Evolutionary conservation across 1,140 invertebrate species (phyloP).

Genomic region (Brevipalpus yothersi): DNA sequence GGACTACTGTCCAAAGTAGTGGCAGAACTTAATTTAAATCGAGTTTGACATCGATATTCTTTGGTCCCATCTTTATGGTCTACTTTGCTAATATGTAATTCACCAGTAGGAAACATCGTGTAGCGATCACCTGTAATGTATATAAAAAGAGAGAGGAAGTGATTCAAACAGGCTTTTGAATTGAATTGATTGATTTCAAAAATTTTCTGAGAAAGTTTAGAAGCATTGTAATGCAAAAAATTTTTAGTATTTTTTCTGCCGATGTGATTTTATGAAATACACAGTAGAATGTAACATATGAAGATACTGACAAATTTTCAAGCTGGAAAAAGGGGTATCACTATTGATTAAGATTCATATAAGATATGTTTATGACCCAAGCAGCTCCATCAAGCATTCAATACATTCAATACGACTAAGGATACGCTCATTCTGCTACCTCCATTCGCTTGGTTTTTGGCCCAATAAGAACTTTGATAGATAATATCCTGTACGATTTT

Average conservation of each 20-base stretch:
- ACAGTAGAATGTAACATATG: neutral
- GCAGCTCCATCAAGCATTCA: no score
- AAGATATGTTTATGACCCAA: no score
- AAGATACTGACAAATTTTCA: no score
- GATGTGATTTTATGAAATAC: neutral
- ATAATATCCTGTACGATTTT: no score
- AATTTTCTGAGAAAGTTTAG: neutral
- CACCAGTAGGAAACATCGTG: constrained; percentile 53
- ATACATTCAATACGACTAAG: no score
- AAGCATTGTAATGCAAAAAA: neutral
- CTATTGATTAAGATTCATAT: no score
- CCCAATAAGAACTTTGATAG: no score
- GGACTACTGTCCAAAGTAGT: constrained; percentile 39
- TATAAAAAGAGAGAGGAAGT: neutral
- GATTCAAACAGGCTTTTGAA: neutral
- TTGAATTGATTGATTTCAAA: neutral
- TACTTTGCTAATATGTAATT: constrained; percentile 49
- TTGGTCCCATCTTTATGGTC: constrained; percentile 50
- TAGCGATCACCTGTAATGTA: constrained; percentile 23
- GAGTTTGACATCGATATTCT: constrained; percentile 54
- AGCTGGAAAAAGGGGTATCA: no score
- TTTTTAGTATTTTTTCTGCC: neutral
- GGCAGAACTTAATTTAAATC: constrained; percentile 49
- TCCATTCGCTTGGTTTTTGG: no score
- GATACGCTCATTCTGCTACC: no score